Conservation (phyloP, 2,888 invertebrate genomes). For the Leucophora obtusa region DNA sequence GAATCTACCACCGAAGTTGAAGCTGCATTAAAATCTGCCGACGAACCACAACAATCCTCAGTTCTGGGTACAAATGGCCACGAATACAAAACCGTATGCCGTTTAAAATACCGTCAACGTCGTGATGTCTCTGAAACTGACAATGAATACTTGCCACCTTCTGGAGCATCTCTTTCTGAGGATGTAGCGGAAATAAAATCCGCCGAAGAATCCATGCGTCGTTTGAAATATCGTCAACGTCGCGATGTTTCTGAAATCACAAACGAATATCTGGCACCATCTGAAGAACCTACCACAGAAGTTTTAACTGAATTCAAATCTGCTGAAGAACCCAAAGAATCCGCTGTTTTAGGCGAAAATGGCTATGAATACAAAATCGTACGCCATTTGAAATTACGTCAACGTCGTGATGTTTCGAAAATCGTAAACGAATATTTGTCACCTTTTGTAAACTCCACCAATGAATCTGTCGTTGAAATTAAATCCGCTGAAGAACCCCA, state of each 20-base stretch:
- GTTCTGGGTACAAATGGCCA: constrained; percentile 64
- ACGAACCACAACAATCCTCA: constrained; percentile 26
- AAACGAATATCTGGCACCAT: constrained; percentile 47
- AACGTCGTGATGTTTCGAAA: constrained; percentile 60
- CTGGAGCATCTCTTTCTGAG: constrained; percentile 59
- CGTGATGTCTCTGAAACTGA: constrained; percentile 69
- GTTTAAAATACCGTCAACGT: constrained; percentile 67
- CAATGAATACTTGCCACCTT: constrained; percentile 70
- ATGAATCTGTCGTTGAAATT: too few relatives aligned
- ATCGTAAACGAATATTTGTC: constrained; percentile 71
- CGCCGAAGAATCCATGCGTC: constrained; percentile 27
- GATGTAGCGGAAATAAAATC: constrained; percentile 28
- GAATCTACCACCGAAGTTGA: not conserved
- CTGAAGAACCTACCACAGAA: constrained; percentile 50
- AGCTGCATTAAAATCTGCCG: constrained; percentile 33
- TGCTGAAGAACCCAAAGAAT: constrained; percentile 16
- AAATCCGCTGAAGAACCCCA: constrained; percentile 44
- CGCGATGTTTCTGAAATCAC: constrained; percentile 71
- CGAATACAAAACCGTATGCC: constrained; percentile 70
- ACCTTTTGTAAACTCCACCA: too few relatives aligned
- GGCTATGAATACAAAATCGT: constrained; percentile 36
- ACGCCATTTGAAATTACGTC: constrained; percentile 26
- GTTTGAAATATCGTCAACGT: constrained; percentile 43
- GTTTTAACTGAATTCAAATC: constrained; percentile 58
- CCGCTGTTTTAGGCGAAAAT: constrained; percentile 12